Evolutionary conservation across 35 echinoderm and acorn worm genomes (phyloP).

Genomic region (Apostichopus parvimensis): DNA sequence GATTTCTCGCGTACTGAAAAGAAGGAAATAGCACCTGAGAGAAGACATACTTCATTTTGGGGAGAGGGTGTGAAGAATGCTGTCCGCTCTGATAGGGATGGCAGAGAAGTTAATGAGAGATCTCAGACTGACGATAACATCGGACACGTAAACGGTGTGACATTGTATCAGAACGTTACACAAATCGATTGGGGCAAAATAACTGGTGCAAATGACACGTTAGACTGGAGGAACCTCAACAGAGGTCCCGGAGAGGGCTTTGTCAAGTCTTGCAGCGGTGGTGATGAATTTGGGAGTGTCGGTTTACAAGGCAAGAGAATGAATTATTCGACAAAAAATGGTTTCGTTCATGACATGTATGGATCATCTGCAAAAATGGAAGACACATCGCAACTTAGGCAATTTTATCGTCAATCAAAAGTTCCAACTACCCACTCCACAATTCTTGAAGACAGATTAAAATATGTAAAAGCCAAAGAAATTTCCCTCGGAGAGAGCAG

Average conservation of each 20-base stretch:
- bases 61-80: background rate
- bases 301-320: background rate
- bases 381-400: background rate
- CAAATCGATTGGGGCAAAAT: background rate
- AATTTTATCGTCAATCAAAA: background rate
- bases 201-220: background rate
- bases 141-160: background rate
- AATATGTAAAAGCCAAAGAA: background rate
- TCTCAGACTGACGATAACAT: background rate
- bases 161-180: constrained; percentile 6
- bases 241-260: background rate
- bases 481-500: background rate
- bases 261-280: background rate
- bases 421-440: background rate
- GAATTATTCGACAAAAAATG: background rate
- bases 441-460: background rate
- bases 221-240: background rate
- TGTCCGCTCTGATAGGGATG: background rate
- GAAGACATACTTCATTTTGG: background rate
- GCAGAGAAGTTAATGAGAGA: background rate
- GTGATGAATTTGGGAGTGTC: background rate
- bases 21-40: background rate
- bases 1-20: background rate
- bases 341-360: background rate
- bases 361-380: background rate